Evolutionary conservation across 1,140 invertebrate genomes (phyloP).

Genomic region (Ooceraea biroi): DNA sequence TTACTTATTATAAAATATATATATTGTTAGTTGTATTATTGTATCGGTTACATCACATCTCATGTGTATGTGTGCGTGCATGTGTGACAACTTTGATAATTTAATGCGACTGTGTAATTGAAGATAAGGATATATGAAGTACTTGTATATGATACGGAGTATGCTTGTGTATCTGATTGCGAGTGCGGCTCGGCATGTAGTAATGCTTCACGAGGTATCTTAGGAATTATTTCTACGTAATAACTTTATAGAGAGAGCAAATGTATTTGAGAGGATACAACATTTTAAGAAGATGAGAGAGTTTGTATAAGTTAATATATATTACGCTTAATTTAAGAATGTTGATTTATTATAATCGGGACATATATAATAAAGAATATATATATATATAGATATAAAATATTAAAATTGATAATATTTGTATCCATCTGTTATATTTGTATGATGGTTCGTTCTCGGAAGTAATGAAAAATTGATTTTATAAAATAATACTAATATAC

Average conservation of each 20-base stretch:
- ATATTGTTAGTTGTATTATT: slow-evolving; percentile 50
- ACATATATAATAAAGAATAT: slow-evolving; percentile 74
- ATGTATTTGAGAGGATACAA: slow-evolving; percentile 24
- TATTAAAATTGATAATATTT: neutral
- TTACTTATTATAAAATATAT: slow-evolving; percentile 69
- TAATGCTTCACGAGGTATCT: slow-evolving; percentile 44
- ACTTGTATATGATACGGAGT: slow-evolving; percentile 42
- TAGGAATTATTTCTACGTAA: slow-evolving; percentile 59
- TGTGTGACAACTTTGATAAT: slow-evolving; percentile 59
- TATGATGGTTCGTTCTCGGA: no score
- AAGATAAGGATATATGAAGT: slow-evolving; percentile 15
- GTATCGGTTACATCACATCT: slow-evolving; percentile 48
- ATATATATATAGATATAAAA: slow-evolving; percentile 29
- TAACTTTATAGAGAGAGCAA: slow-evolving; percentile 43
- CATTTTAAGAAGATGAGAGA: slow-evolving; percentile 26
- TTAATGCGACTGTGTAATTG: slow-evolving; percentile 17
- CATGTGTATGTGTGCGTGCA: slow-evolving; percentile 37
- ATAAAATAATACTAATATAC: no score
- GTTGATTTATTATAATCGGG: slow-evolving; percentile 75
- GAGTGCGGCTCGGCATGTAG: slow-evolving; percentile 33
- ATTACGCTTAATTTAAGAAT: slow-evolving; percentile 75
- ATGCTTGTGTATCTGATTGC: slow-evolving; percentile 37
- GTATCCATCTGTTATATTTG: neutral
- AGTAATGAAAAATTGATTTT: no score
- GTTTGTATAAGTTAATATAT: slow-evolving; percentile 74